Evolutionary conservation across 2,888 invertebrate genomes (phyloP), one percentile per base, ranked within the genome.

Genomic region (Lycaena phlaeas): DNA sequence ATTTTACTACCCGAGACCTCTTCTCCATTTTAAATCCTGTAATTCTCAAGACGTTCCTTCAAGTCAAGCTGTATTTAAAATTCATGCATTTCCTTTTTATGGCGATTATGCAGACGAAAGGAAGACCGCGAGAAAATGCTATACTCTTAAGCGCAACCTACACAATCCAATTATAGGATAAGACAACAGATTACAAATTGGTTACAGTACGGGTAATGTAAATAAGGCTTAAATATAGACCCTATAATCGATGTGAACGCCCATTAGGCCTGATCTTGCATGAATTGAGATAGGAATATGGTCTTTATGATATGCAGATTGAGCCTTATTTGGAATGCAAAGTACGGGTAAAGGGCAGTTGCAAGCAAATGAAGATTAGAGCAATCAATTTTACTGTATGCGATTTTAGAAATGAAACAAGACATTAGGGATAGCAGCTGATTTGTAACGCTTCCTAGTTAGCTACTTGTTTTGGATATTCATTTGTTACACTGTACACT

Each of bases 141-240:
- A 30, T 28, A 30, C 29, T 31, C 31, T 26, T 31, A 31, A 40
- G 26, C 36, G 36, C 25, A 36, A 36, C 30, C 39, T 27, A 31
- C 30, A 39, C 39, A 26, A 31, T 31, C 31, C 29, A 29, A 38
- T 40, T 31, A 40, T 30, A 15, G 31, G 31, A 31, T 40, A 26
- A 40, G 34, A 34, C 34, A 40, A 40, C 26, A 30, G 30, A 40
- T 40, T 40, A 40, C 39, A 12, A 40, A 40, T 31, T 30, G 31
- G 26, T 22, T 30, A 40, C 34, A 34, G 34, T 15, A 30, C 39
- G 26, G 39, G 39, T 40, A 40, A 40, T 40, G 39, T 40, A 40
- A 40, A 40, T 40, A 40, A 40, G 39, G 15, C 39, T 40, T 31
- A 40, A 40, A 40, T 31, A 40, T 31, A 31, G 39, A 25, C 31